Evolutionary conservation across 2,797 vertebrate genomes (phyloP).

Genomic region (Hirundo rustica): DNA sequence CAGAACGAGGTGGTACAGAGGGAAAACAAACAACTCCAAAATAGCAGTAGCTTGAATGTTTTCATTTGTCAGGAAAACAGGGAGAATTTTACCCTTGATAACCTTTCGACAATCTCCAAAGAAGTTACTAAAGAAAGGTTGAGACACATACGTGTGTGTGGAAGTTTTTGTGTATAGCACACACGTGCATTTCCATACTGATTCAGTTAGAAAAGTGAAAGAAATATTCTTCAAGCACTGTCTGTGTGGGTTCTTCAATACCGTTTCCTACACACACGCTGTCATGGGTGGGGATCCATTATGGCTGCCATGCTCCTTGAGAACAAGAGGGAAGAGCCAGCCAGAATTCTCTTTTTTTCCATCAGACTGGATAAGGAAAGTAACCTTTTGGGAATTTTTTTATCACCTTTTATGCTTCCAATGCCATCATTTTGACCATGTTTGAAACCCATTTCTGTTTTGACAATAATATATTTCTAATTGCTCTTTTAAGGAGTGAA

Average conservation of each 20-base stretch:
- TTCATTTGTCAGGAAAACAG: not conserved
- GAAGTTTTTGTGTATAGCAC: not conserved
- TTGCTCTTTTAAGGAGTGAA: not conserved
- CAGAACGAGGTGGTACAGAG: not conserved
- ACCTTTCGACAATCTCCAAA: not conserved
- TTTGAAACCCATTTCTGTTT: not conserved
- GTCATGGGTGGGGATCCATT: fast-evolving
- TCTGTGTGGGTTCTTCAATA: not conserved
- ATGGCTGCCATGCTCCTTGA: not conserved
- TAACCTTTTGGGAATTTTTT: not conserved
- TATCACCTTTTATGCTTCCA: not conserved
- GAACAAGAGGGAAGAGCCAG: not conserved
- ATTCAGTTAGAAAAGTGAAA: not conserved
- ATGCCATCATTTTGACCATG: not conserved
- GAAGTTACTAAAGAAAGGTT: not conserved
- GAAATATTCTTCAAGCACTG: not conserved
- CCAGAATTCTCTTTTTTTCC: not conserved
- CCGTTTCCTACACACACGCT: not conserved
- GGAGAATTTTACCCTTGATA: not conserved
- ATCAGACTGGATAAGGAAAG: not conserved
- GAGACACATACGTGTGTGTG: not conserved
- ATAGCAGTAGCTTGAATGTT: not conserved
- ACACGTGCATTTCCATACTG: not conserved
- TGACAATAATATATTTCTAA: not conserved
- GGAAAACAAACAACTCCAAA: not conserved